Evolutionary conservation across 2,888 invertebrate genomes (phyloP), one percentile per base, ranked within the genome.

Genomic region (Agrypnus murinus): DNA sequence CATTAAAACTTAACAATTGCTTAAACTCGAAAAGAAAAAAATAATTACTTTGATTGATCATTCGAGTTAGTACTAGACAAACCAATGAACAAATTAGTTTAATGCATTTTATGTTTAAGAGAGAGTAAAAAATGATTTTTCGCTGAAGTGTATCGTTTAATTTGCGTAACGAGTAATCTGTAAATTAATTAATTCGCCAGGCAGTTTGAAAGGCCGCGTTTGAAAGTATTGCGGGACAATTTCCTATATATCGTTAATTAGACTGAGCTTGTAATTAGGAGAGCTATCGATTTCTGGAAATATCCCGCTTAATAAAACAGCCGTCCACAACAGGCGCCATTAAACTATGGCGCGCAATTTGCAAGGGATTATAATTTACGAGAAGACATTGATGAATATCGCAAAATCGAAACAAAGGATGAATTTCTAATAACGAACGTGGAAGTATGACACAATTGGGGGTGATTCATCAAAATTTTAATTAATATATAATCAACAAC

Each of bases 171-270:
- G 84, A 84, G 83, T 83, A 84, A 84, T 84, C 84, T 83, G 84
- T 82, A 84, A 84, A 85, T 84, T 84, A 84, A 84, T 85, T 84
- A 83, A 85, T 84, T 84, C 82, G 83, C 80, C 82, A 65, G 69
- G 69, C 69, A 70, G 58, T 70, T 83, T 82, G 79, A 79, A 82
- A 81, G 82, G 80, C 69, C 80, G 81, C 79, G 83, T 83, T 84
- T 84, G 84, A 84, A 84, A 84, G 84, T 84, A 84, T 84, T 84
- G 84, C 83, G 78, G 83, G 84, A 84, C 84, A 84, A 84, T 84
- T 84, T 84, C 84, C 84, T 84, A 84, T 84, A 84, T 81, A 84
- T 84, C 83, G 83, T 84, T 84, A 84, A 84, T 84, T 84, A 84
- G 84, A 83, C 84, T 82, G 81, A 81, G 82, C 82, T 84, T 82